These are phyloP conservation scores for Carlito syrichta DNA, from an alignment of 2,113 vertebrate genomes.

Conservation along the genomic window DNA sequence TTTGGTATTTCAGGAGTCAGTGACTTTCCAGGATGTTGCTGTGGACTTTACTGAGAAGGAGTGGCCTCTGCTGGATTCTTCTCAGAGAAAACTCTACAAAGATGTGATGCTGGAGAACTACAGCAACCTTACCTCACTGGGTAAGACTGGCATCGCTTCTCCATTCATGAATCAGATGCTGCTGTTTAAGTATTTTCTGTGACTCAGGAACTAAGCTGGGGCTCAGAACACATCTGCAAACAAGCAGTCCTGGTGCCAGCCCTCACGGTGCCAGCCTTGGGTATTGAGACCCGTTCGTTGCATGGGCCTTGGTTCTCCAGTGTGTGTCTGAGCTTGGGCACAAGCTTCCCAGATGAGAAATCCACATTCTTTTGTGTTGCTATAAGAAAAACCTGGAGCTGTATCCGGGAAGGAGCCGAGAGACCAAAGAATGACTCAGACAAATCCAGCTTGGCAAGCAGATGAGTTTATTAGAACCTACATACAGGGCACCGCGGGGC, in stretches of 20 bases:
- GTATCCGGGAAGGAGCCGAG: no score
- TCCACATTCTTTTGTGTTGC: neutral
- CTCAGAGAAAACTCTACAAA: conserved; percentile 69
- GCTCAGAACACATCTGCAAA: neutral
- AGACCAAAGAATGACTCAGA: no score
- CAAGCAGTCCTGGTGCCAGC: no score
- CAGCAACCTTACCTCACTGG: conserved; percentile 62
- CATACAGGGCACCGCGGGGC: no score
- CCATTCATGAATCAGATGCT: neutral
- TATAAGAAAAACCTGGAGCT: no score
- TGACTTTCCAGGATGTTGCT: conserved; percentile 73
- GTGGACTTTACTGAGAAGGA: conserved; percentile 76
- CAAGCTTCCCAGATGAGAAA: neutral
- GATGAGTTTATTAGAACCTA: no score
- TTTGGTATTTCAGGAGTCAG: conserved; percentile 49
- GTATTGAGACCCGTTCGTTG: neutral
- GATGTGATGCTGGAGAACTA: conserved; percentile 77
- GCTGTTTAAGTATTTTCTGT: neutral
- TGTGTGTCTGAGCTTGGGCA: neutral
- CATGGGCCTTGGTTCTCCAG: neutral
- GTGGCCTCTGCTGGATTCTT: conserved; percentile 70
- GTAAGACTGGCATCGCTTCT: conserved; percentile 1
- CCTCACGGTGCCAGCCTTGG: no score
- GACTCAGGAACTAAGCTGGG: neutral
- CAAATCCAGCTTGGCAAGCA: no score